Percentiles rank a stretch among this genome's conserved stretches.
Evolutionary conservation across 2,888 invertebrate species (phyloP).

Genomic region (Amiota mariae): DNA sequence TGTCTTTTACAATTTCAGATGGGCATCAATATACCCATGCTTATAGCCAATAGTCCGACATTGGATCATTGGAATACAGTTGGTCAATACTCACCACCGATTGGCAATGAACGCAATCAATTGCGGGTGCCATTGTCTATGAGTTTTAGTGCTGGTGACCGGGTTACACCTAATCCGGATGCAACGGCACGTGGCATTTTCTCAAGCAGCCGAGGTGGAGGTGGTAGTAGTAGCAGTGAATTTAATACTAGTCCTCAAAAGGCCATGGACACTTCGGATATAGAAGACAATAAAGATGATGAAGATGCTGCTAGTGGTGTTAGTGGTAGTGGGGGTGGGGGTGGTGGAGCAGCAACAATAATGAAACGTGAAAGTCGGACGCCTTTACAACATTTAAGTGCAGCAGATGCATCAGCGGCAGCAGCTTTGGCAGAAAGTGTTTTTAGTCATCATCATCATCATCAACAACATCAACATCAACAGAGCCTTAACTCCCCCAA

Average conservation of each 20-base stretch:
- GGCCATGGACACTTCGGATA: conserved; percentile 67
- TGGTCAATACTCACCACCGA: conserved; percentile 69
- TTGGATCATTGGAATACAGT: conserved; percentile 68
- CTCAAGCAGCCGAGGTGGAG: conserved; percentile 50
- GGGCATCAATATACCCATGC: conserved; percentile 69
- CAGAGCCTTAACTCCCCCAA: neutral
- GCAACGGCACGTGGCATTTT: conserved; percentile 32
- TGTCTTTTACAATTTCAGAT: conserved; percentile 54
- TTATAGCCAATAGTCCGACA: conserved; percentile 68
- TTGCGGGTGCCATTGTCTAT: conserved; percentile 66
- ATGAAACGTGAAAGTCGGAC: conserved; percentile 62
- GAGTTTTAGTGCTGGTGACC: conserved; percentile 50
- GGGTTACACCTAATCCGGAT: conserved; percentile 30
- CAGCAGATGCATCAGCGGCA: conserved; percentile 40
- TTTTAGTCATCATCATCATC: conserved; percentile 1
- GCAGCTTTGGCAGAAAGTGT: conserved; percentile 24
- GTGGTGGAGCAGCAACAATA: conserved; percentile 35
- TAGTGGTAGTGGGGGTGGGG: no score
- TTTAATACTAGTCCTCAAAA: conserved; percentile 67
- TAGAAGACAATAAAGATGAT: conserved; percentile 60
- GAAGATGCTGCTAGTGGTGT: conserved; percentile 33
- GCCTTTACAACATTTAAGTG: conserved; percentile 45
- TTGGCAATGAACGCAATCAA: conserved; percentile 53
- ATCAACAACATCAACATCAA: neutral
- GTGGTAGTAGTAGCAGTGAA: conserved; percentile 70